These are phyloP conservation scores for Setophaga coronata DNA, from an alignment of 2,113 vertebrate genomes.

Conservation along the genomic window DNA sequence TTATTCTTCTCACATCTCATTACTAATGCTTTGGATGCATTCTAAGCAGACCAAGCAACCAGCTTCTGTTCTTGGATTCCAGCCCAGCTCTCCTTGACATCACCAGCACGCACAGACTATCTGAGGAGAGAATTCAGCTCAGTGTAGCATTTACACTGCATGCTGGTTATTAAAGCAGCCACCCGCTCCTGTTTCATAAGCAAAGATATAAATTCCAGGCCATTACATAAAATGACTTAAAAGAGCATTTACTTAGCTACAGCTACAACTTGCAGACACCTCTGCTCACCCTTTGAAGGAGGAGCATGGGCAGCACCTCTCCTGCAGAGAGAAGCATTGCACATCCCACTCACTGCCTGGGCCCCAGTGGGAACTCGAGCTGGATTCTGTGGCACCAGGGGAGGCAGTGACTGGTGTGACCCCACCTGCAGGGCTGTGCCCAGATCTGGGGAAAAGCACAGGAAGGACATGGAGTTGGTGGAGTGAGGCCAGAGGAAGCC, in stretches of 20 bases:
- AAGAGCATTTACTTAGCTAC: background rate
- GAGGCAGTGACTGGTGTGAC: background rate
- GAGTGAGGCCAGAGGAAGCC: background rate
- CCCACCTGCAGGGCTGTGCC: background rate
- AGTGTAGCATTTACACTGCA: background rate
- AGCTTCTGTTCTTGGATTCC: background rate
- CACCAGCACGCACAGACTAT: background rate
- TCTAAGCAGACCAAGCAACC: background rate
- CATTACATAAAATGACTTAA: constrained; percentile 11
- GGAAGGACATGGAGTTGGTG: background rate
- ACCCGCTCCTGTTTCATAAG: background rate
- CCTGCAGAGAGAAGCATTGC: background rate
- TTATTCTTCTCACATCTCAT: background rate
- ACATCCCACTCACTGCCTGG: background rate
- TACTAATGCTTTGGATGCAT: background rate
- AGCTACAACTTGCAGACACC: background rate
- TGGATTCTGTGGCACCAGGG: background rate
- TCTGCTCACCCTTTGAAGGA: background rate
- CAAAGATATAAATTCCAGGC: constrained; percentile 2
- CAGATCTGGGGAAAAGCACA: background rate
- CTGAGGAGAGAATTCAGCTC: background rate
- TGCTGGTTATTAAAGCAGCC: background rate
- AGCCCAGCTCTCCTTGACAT: constrained; percentile 2
- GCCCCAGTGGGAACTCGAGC: background rate
- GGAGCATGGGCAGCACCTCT: background rate